phyloP scores from a whole-genome alignment of 2,888 invertebrate species.

The Dolichopus griseipennis region DNA sequence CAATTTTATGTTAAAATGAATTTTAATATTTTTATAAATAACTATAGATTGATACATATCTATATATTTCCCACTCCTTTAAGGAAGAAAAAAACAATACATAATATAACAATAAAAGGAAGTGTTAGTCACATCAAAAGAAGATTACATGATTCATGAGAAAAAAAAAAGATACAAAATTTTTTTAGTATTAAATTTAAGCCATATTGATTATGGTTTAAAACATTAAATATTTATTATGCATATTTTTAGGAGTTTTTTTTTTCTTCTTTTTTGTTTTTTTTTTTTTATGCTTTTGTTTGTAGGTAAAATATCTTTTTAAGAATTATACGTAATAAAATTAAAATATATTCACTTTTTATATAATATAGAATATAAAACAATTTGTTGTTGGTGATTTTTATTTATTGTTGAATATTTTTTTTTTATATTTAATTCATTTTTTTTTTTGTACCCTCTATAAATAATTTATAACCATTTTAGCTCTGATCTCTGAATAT shows the following conservation, averaged over 20 bases:
- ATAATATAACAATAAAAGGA: neutral
- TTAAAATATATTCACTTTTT: neutral
- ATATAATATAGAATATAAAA: neutral
- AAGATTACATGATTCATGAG: neutral
- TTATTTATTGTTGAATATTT: neutral
- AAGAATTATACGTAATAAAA: neutral
- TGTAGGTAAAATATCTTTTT: neutral
- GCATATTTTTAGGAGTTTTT: neutral
- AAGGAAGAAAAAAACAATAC: no score
- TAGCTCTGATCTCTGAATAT: no score
- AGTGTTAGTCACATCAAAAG: slow-evolving; percentile 6
- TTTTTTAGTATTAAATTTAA: neutral
- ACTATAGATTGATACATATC: no score
- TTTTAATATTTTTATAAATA: no score
- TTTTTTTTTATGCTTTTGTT: neutral
- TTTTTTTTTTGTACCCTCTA: neutral
- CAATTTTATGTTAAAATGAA: no score
- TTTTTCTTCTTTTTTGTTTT: neutral
- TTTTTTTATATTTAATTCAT: neutral
- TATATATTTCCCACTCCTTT: no score
- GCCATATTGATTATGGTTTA: slow-evolving; percentile 6
- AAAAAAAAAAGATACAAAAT: neutral
- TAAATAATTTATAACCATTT: no score
- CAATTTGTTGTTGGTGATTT: neutral
- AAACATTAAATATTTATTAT: slow-evolving; percentile 2